A percentile compares a stretch with the other conserved stretches of the same genome.
Evolutionary conservation across 2,113 vertebrate genomes (phyloP).

Genomic region (Pterocles burchelli): DNA sequence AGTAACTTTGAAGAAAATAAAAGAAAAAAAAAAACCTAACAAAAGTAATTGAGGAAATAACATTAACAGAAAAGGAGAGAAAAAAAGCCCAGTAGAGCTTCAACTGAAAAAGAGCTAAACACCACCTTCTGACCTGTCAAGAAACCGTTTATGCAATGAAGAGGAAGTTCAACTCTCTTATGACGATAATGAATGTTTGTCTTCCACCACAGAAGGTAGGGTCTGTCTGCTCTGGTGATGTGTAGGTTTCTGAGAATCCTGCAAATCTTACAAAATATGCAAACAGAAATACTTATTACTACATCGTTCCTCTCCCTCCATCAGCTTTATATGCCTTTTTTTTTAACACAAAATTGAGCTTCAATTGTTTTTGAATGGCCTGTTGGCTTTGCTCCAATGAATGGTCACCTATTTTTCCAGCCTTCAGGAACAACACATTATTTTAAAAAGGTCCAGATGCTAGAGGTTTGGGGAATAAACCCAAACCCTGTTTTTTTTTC

Average conservation of each 20-base stretch:
- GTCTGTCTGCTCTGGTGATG: accelerated
- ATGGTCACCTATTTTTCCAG: not conserved
- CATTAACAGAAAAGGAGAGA: not conserved
- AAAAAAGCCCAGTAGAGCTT: not conserved
- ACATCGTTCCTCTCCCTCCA: not conserved
- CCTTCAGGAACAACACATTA: not conserved
- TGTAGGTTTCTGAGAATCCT: not conserved
- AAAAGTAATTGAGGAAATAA: not conserved
- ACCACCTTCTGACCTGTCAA: not conserved
- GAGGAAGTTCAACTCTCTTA: not conserved
- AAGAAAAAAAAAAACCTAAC: accelerated
- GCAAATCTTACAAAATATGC: not conserved
- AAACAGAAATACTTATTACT: not conserved
- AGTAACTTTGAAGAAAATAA: not conserved
- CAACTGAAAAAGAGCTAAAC: not conserved
- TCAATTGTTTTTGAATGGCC: not conserved
- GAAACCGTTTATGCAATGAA: not conserved
- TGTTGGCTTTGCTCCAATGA: not conserved
- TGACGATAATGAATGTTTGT: not conserved
- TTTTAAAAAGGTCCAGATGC: not conserved
- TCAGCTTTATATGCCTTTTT: not conserved
- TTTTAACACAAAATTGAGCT: not conserved
- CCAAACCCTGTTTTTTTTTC: not conserved
- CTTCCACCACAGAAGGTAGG: not conserved
- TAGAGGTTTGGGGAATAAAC: not conserved